Evolutionary conservation across 2,797 vertebrate species (phyloP).

Genomic region (Muraenolepis orangiensis): DNA sequence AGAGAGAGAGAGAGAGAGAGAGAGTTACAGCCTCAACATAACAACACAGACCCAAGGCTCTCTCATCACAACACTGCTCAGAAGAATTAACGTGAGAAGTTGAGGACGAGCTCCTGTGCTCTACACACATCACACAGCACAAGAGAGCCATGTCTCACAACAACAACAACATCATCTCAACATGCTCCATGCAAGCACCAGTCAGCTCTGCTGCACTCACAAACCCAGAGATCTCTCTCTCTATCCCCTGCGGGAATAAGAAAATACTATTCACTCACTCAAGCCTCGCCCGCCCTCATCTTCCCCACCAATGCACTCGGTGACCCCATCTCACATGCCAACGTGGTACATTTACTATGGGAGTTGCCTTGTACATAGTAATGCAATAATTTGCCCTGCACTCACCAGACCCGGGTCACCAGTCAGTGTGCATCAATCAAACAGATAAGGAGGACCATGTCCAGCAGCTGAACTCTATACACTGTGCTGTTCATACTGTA

Average conservation of each 20-base stretch:
- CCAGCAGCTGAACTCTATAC: conserved; percentile 23
- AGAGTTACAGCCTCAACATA: not conserved
- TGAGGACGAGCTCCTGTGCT: conserved; percentile 42
- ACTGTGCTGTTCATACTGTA: no score
- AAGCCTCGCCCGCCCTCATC: not conserved
- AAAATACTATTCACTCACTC: not conserved
- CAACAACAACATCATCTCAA: conserved; percentile 30
- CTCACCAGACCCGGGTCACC: conserved; percentile 51
- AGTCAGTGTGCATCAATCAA: conserved; percentile 56
- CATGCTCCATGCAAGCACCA: conserved; percentile 1
- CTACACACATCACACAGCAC: conserved; percentile 44
- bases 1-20: no score
- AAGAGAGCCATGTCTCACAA: conserved; percentile 44
- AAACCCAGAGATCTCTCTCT: no score
- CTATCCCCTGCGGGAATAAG: no score
- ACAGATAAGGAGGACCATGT: conserved; percentile 22
- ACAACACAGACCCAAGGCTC: not conserved
- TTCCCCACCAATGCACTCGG: conserved; percentile 41
- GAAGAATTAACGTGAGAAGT: conserved; percentile 52
- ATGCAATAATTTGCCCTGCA: not conserved
- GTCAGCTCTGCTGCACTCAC: no score
- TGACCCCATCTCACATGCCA: conserved; percentile 35
- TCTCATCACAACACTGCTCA: not conserved
- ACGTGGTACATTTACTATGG: not conserved
- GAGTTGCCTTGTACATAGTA: not conserved